Evolutionary conservation across 2,113 vertebrate genomes (phyloP), one percentile per base, ranked within the genome.

Genomic region (Lynx canadensis): DNA sequence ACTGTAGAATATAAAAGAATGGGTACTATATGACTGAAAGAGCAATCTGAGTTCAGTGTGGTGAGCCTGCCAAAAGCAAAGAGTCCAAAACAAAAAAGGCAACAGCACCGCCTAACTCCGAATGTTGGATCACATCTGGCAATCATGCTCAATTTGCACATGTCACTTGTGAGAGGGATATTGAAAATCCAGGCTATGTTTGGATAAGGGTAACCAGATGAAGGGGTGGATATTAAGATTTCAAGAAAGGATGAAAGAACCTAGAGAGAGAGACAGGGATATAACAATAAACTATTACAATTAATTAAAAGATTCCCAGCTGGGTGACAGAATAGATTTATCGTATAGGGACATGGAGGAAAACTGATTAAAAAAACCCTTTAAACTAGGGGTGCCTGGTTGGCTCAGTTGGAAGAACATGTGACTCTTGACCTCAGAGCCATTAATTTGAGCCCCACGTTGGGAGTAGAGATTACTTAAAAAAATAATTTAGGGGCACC

Each of bases 211-310:
- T 78, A 71, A 94, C 9, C 29, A 41, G 12, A 83, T 45, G 41
- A 79, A 21, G 16, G 41, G 63, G 41, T 71, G 57, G 29, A 27
- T 60, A 82, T 29, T 27, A 81, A 91, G n/a, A 81, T 66, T 91
- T 91, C 11, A 84, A 89, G 68, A 89, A 95, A 79, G 41, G 50
- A 76, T 33, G 11, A 92, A 94, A 90, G 68, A 93, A 80, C 7
- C 71, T 57, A 79, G 60, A 94, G 25, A 71, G 60, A 16, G 29
- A 92, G 71, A 50, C 4, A 88, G 36, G 33, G 38, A 73, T 73
- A 83, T 31, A 65, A 36, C 13, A n/a, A 25, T 2, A 87, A 41
- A n/a, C 23, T 38, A 83, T 41, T 38, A 41, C 45, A 57, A 45
- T 76, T 52, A 94, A 60, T 57, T 81, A 18, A 90, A 94, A 94